Evolutionary conservation across 2,888 invertebrate species (phyloP).

Genomic region (Merodon equestris): DNA sequence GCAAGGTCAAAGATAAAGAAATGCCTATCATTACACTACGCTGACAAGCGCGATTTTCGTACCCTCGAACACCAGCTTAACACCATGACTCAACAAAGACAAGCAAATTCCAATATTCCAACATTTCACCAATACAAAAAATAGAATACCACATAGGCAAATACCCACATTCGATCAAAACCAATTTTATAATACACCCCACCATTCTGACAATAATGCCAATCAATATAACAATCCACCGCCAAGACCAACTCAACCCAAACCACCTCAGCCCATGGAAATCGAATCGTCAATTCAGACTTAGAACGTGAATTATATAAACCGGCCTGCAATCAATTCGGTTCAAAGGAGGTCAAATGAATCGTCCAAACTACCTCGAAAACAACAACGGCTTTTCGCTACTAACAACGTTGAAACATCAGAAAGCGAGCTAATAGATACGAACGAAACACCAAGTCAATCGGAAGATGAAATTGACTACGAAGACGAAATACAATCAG

Average conservation of each 20-base stretch:
- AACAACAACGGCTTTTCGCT: constrained; percentile 6
- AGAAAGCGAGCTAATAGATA: neutral
- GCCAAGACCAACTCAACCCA: constrained; percentile 25
- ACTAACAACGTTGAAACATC: neutral
- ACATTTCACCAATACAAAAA: too few species aligned
- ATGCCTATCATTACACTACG: constrained; percentile 63
- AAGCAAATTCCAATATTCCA: neutral
- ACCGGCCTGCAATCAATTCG: constrained; percentile 14
- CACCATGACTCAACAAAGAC: constrained; percentile 4
- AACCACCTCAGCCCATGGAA: constrained; percentile 13
- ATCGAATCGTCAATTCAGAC: constrained; percentile 8
- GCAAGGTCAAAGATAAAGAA: constrained; percentile 57
- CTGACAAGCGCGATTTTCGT: constrained; percentile 27
- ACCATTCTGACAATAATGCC: constrained; percentile 8
- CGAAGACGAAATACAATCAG: neutral
- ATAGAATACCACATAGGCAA: constrained; percentile 13
- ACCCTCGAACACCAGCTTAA: constrained; percentile 22
- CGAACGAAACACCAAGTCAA: neutral
- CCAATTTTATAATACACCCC: constrained; percentile 17
- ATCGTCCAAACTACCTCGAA: neutral
- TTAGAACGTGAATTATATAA: constrained; percentile 13
- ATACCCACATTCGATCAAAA: constrained; percentile 15
- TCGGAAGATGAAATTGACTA: constrained; percentile 8
- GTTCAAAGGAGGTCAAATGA: constrained; percentile 4
- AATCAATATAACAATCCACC: constrained; percentile 14